Evolutionary conservation across 2,113 vertebrate genomes (phyloP).

Genomic region (Pseudorasbora parva): DNA sequence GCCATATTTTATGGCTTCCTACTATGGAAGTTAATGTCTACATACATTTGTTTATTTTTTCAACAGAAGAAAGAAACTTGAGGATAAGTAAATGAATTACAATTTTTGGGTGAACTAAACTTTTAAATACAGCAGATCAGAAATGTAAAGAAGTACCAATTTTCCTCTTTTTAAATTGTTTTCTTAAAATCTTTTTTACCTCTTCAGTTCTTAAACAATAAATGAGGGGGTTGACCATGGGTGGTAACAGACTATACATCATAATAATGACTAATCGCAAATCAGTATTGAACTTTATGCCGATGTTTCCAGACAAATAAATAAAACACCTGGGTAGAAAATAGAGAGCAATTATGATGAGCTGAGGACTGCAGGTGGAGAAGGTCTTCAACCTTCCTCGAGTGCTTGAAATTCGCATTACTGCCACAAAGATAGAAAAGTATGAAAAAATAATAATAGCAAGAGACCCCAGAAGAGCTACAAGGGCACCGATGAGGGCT

Average conservation of each 20-base stretch:
- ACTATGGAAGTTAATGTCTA: too few relatives aligned
- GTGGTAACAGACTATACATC: slow-evolving; percentile 68
- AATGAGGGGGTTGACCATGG: slow-evolving; percentile 71
- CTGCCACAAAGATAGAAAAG: slow-evolving; percentile 56
- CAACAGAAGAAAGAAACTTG: too few relatives aligned
- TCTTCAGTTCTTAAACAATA: slow-evolving; percentile 72
- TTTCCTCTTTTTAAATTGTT: slow-evolving; percentile 42
- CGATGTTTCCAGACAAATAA: slow-evolving; percentile 61
- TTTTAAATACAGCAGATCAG: slow-evolving; percentile 13
- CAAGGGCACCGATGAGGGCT: slow-evolving; percentile 61
- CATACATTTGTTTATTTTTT: too few relatives aligned
- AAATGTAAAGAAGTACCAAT: slow-evolving; percentile 10
- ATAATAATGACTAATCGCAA: slow-evolving; percentile 63
- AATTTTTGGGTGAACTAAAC: too few relatives aligned
- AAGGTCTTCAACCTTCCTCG: slow-evolving; percentile 40
- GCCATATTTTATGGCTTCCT: too few relatives aligned
- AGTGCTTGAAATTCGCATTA: slow-evolving; percentile 52
- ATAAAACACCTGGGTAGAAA: slow-evolving; percentile 69
- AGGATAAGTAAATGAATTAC: too few relatives aligned
- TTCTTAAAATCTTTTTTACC: slow-evolving; percentile 63
- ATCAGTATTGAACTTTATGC: slow-evolving; percentile 61
- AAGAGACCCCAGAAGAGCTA: slow-evolving; percentile 58
- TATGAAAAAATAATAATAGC: slow-evolving; percentile 69
- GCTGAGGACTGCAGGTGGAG: slow-evolving; percentile 66
- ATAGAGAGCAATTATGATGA: slow-evolving; percentile 66